A percentile compares a stretch with the other conserved stretches of the same genome.
These are phyloP conservation scores for Anthoptus insignis DNA, from an alignment of 2,888 invertebrate species.

Conservation along the genomic window DNA sequence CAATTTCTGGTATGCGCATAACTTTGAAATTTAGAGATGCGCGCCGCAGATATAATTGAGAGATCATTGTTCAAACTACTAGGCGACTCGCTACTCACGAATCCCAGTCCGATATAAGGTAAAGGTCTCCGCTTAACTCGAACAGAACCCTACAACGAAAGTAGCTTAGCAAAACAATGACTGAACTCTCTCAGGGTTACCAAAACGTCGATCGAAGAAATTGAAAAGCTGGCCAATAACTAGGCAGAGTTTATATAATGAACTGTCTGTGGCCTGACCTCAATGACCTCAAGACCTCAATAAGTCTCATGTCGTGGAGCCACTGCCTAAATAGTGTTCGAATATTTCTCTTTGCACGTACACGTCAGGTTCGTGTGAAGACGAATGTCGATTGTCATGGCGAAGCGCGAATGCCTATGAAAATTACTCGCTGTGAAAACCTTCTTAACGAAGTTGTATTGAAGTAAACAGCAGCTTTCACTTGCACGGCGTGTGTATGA, in stretches of 20 bases:
- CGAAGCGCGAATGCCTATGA: not conserved
- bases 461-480: too few species aligned
- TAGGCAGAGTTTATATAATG: conserved; percentile 31
- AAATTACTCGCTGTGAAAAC: not conserved
- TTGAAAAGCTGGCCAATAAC: conserved; percentile 38
- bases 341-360: conserved; percentile 15
- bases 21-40: too few species aligned
- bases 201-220: conserved; percentile 13
- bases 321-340: conserved; percentile 23
- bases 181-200: conserved; percentile 20
- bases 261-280: conserved; percentile 58
- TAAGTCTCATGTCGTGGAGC: conserved; percentile 40
- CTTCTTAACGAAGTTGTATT: not conserved
- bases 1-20: too few species aligned
- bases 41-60: too few species aligned
- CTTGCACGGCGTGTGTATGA: too few species aligned
- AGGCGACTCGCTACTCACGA: too few species aligned
- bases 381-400: not conserved
- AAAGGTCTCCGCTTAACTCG: too few species aligned
- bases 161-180: conserved; percentile 14
- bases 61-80: conserved; percentile 9
- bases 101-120: too few species aligned
- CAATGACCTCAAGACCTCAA: too few species aligned
- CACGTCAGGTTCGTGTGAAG: conserved; percentile 3
- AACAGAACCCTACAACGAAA: too few species aligned